These are phyloP conservation scores for Frieseomelitta varia DNA, from an alignment of 1,140 invertebrate genomes.

Conservation along the genomic window DNA sequence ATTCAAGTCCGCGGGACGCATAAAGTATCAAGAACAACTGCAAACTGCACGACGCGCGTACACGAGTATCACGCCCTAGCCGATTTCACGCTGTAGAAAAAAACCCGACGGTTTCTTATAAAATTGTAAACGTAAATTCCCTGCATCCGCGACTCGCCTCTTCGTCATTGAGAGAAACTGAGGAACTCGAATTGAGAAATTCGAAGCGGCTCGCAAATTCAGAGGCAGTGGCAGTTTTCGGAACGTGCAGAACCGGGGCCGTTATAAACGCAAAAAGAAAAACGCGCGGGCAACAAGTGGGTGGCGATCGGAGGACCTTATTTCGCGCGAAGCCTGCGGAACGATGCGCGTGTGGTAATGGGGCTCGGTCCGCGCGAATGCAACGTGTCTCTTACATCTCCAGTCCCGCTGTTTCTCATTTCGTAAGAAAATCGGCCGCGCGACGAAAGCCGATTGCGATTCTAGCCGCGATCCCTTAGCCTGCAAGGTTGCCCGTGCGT, in stretches of 20 bases:
- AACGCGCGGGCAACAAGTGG: conserved; percentile 35
- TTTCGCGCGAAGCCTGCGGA: conserved; percentile 13
- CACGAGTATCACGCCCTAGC: no score
- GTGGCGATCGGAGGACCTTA: neutral
- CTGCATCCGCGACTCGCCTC: no score
- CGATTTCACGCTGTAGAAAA: no score
- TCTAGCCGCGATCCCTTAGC: neutral
- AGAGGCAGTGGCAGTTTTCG: neutral
- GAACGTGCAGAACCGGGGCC: neutral
- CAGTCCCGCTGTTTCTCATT: neutral
- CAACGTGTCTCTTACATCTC: neutral
- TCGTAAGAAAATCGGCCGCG: neutral
- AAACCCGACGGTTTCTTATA: no score
- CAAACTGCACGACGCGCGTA: no score
- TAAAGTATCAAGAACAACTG: no score
- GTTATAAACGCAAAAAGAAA: neutral
- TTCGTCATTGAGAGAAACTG: no score
- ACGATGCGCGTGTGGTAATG: conserved; percentile 5
- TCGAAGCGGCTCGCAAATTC: no score
- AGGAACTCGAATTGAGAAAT: no score
- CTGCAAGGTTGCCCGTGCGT: neutral
- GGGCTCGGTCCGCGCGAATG: neutral
- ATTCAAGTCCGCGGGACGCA: no score
- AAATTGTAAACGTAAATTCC: no score
- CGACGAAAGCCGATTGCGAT: neutral